Percentiles rank a stretch among this genome's conserved stretches.
Evolutionary conservation across 2,888 invertebrate genomes (phyloP).

Genomic region (Parelbella ahira): DNA sequence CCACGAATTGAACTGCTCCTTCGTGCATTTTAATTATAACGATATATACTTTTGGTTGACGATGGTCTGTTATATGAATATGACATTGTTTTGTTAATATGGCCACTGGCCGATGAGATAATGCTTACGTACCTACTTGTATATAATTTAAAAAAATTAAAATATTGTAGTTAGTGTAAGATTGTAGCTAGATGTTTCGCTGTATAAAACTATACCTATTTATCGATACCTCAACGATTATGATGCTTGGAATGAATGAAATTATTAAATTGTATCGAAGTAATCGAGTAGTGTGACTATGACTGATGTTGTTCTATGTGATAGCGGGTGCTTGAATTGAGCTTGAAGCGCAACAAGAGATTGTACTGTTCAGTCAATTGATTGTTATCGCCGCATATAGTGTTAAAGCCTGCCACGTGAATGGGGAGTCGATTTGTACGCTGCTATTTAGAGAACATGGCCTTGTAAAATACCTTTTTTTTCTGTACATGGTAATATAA

Average conservation of each 20-base stretch:
- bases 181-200: slow-evolving; percentile 17
- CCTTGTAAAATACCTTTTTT: neutral
- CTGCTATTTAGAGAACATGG: neutral
- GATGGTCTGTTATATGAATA: too few relatives aligned
- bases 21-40: too few relatives aligned
- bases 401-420: slow-evolving; percentile 33
- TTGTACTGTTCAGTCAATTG: slow-evolving; percentile 37
- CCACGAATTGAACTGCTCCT: too few relatives aligned
- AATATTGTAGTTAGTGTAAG: slow-evolving; percentile 20
- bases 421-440: slow-evolving; percentile 18
- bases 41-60: too few relatives aligned
- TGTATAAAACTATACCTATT: slow-evolving; percentile 6
- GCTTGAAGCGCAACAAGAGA: slow-evolving; percentile 36
- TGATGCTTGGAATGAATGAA: neutral
- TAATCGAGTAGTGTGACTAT: neutral
- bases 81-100: too few relatives aligned
- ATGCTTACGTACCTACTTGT: slow-evolving; percentile 11
- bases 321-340: slow-evolving; percentile 18
- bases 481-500: too few relatives aligned
- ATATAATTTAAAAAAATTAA: slow-evolving; percentile 26
- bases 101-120: too few relatives aligned
- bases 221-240: slow-evolving; percentile 13
- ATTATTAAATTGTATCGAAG: slow-evolving; percentile 9
- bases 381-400: slow-evolving; percentile 55
- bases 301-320: slow-evolving; percentile 8